Conservation (phyloP, 2,888 invertebrate species). For the Horisme vitalbata region DNA sequence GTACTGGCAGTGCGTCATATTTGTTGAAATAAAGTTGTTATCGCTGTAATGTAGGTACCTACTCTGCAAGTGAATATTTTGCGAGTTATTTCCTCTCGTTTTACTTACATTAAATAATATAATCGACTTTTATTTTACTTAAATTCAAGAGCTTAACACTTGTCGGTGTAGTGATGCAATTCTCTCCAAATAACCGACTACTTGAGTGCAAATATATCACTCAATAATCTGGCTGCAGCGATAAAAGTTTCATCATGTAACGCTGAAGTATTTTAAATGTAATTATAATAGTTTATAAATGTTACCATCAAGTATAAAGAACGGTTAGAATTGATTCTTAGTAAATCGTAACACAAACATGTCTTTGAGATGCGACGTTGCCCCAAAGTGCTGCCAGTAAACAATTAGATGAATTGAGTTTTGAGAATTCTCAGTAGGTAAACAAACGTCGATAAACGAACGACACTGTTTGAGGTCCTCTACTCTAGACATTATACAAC, state of each 20-base stretch:
- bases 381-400: neutral
- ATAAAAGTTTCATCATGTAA: no score
- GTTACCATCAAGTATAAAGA: neutral
- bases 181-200: no score
- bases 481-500: no score
- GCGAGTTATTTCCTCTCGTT: slow-evolving; percentile 2
- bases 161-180: no score
- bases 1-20: neutral
- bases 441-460: slow-evolving; percentile 3
- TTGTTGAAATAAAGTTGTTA: slow-evolving; percentile 2
- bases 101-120: neutral
- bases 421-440: neutral
- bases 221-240: no score
- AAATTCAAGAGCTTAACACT: no score
- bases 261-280: no score
- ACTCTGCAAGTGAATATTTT: neutral
- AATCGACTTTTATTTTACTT: no score
- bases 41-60: neutral
- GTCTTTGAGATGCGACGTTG: neutral
- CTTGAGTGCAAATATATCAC: no score
- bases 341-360: neutral
- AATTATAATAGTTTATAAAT: neutral
- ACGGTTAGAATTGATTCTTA: neutral
- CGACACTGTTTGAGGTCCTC: no score
- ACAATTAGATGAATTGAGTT: neutral